Percentiles rank a stretch among this genome's conserved stretches.
Evolutionary conservation across 2,888 invertebrate species (phyloP).

Genomic region (Mythimna ferrago): DNA sequence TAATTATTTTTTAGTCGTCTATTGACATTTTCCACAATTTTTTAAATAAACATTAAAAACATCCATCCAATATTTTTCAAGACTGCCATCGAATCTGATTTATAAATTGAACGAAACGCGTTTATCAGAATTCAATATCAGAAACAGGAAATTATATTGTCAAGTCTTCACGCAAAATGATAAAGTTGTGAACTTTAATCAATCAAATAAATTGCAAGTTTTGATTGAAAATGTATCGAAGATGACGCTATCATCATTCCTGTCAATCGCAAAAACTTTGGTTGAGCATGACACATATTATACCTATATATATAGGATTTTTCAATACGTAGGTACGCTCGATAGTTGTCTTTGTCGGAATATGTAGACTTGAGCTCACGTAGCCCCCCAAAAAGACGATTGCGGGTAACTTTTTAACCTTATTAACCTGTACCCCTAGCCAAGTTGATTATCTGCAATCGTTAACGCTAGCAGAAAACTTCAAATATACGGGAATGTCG

Average conservation of each 20-base stretch:
- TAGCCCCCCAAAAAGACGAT: no score
- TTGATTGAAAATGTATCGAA: slow-evolving; percentile 31
- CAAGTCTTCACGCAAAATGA: slow-evolving; percentile 54
- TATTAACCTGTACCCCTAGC: no score
- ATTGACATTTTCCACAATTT: neutral
- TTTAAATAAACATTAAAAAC: neutral
- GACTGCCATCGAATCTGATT: slow-evolving; percentile 17
- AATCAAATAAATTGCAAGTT: slow-evolving; percentile 37
- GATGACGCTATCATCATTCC: neutral
- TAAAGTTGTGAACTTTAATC: slow-evolving; percentile 50
- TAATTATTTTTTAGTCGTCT: no score
- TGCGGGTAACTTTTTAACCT: no score
- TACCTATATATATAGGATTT: no score
- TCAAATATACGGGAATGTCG: no score
- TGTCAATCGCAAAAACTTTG: neutral
- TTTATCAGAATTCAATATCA: slow-evolving; percentile 51
- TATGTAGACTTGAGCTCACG: no score
- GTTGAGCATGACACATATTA: neutral
- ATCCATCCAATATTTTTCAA: slow-evolving; percentile 1
- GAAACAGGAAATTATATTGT: slow-evolving; percentile 62
- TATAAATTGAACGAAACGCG: slow-evolving; percentile 41
- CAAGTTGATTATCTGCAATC: no score
- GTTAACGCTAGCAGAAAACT: no score
- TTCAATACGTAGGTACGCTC: no score
- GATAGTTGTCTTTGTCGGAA: no score